Evolutionary conservation across 2,888 invertebrate genomes (phyloP), one percentile per base, ranked within the genome.

Genomic region (Euproctis similis): DNA sequence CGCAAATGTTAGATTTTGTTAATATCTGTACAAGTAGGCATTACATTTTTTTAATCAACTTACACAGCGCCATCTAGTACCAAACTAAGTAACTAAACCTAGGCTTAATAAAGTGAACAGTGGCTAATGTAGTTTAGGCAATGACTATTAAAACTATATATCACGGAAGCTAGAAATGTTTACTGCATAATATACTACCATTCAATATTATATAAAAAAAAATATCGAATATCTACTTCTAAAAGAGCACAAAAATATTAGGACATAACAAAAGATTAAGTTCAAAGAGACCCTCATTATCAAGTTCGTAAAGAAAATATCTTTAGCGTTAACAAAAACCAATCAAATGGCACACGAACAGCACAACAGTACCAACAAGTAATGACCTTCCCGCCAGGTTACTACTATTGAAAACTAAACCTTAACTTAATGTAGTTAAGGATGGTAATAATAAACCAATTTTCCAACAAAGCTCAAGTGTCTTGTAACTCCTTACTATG

Each of bases 401-500:
- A n/a, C 8, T 5, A 18, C 10, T 3, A 4, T 1, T 5, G 1
- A 2, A 26, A 24, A 20, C n/a, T n/a, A 6, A 8, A 34, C 29
- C 28, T 36, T 40, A 35, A 13, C 1, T 0, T 0, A 1, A 4
- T 3, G 1, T 0, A 0, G 0, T 5, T 28, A 40, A 30, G 28
- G 28, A 32, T 28, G 5, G 17, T 17, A 8, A 3, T 28, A 5
- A 12, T 25, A 2, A 7, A 14, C 10, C 3, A 6, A 26, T 28
- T 31, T 18, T 4, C 1, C 2, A 14, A 20, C 8, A 10, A 30
- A 44, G 24, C 30, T 28, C 22, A 8, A 7, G 2, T 6, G n/a
- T 11, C 27, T 58, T 55, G 62, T 38, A 31, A 42, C 39, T 47
- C 49, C 52, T 43, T 70, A 70, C 70, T 70, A 70, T 48, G 69